These are phyloP conservation scores for Ciconia maguari DNA, from an alignment of 2,113 vertebrate genomes.

Conservation along the genomic window DNA sequence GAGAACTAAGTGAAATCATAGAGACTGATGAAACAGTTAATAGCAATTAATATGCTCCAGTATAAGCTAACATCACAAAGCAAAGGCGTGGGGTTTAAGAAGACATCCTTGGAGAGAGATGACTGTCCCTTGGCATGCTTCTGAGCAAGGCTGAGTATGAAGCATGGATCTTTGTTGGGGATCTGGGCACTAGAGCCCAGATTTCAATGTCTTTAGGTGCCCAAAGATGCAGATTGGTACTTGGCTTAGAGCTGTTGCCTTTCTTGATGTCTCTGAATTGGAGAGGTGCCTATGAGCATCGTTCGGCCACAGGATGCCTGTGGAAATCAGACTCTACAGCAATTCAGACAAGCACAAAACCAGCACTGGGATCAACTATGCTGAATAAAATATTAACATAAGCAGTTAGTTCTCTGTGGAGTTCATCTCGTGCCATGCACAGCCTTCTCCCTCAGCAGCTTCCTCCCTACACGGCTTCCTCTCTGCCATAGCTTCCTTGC, in stretches of 20 bases:
- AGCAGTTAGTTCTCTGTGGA: not conserved
- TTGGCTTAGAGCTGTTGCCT: not conserved
- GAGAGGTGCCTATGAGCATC: not conserved
- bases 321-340: not conserved
- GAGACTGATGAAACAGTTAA: not conserved
- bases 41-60: not conserved
- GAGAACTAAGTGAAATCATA: not conserved
- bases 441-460: not conserved
- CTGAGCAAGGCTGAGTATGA: not conserved
- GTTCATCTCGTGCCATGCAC: rapidly evolving
- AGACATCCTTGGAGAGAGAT: not conserved
- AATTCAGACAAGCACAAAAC: not conserved
- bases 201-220: not conserved
- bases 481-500: not conserved
- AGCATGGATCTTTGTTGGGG: not conserved
- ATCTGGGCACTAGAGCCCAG: not conserved
- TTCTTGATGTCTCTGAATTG: not conserved
- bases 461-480: rapidly evolving
- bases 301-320: rapidly evolving
- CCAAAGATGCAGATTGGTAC: not conserved
- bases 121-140: not conserved
- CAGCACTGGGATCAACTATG: not conserved
- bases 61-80: not conserved
- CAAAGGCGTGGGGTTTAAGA: not conserved
- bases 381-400: not conserved